Evolutionary conservation across 2,113 vertebrate species (phyloP).

Genomic region (Pardalotus punctatus): DNA sequence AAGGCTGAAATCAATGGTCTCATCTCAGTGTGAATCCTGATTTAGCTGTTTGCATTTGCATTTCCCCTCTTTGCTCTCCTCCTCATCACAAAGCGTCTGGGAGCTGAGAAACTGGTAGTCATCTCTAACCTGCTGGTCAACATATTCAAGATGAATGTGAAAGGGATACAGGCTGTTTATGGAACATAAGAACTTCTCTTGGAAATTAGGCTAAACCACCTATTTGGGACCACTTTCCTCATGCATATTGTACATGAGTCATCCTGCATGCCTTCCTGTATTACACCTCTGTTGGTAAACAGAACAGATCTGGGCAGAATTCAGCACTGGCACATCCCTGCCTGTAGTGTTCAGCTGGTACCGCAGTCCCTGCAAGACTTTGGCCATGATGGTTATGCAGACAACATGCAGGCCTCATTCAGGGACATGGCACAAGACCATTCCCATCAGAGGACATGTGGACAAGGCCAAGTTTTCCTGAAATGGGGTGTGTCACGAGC

Average conservation of each 20-base stretch:
- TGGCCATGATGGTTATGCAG: not conserved
- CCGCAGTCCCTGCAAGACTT: not conserved
- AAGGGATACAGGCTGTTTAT: not conserved
- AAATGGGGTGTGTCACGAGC: not conserved
- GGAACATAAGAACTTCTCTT: not conserved
- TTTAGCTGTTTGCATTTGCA: not conserved
- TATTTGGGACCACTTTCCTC: not conserved
- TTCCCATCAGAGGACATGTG: not conserved
- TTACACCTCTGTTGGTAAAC: not conserved
- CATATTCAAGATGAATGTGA: fast-evolving
- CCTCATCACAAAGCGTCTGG: not conserved
- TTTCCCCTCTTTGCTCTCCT: not conserved
- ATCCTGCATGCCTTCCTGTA: not conserved
- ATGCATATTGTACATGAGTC: not conserved
- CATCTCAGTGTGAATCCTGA: not conserved
- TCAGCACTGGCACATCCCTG: not conserved
- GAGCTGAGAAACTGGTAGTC: not conserved
- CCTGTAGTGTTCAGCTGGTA: not conserved
- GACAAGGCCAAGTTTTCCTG: not conserved
- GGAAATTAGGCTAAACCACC: not conserved
- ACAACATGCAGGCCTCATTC: not conserved
- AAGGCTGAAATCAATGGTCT: not conserved
- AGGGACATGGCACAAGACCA: not conserved
- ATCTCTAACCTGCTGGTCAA: not conserved
- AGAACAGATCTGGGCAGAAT: not conserved